phyloP scores from a whole-genome alignment of 2,797 vertebrate genomes.

The Alauda arvensis region DNA sequence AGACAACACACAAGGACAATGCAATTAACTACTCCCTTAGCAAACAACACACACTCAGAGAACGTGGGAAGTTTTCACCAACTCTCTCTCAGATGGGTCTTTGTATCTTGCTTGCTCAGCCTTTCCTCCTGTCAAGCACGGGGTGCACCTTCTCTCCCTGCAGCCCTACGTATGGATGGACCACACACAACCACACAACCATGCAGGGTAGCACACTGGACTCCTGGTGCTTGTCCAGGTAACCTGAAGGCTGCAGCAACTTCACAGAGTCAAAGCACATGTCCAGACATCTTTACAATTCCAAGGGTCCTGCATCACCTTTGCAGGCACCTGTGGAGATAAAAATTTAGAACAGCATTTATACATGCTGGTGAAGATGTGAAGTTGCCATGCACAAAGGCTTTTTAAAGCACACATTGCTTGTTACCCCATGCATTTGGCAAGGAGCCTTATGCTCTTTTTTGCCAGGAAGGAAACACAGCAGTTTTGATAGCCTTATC shows the following conservation, averaged over 20 bases:
- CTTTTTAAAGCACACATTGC: background rate
- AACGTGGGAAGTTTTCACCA: background rate
- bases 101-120: background rate
- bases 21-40: background rate
- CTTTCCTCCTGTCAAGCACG: background rate
- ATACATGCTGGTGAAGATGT: background rate
- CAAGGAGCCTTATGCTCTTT: background rate
- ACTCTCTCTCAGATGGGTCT: background rate
- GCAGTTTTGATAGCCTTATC: background rate
- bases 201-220: rapidly evolving
- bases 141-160: background rate
- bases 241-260: background rate
- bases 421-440: background rate
- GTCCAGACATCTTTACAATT: background rate
- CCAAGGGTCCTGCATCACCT: background rate
- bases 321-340: background rate
- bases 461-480: background rate
- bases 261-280: background rate
- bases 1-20: background rate
- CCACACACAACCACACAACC: background rate
- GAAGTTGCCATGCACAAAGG: background rate
- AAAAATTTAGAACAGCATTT: background rate
- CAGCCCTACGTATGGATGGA: rapidly evolving
- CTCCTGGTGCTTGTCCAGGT: background rate
- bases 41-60: background rate